These are phyloP conservation scores for Epinephelus coioides DNA, from an alignment of 2,797 vertebrate genomes.

Conservation along the genomic window DNA sequence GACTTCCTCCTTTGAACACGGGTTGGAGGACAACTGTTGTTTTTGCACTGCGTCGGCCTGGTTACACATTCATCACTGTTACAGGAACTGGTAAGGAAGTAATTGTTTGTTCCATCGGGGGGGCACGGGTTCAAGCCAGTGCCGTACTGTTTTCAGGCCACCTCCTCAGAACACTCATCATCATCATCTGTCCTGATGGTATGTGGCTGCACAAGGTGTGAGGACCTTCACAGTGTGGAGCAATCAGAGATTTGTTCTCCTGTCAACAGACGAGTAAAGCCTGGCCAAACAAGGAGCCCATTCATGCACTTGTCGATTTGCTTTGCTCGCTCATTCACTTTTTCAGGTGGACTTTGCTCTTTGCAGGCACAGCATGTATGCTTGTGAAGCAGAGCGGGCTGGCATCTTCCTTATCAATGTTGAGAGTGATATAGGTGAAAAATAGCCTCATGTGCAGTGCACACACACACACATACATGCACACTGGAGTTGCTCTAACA, in stretches of 20 bases:
- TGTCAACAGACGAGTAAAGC: slow-evolving; percentile 66
- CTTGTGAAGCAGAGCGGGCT: slow-evolving; percentile 58
- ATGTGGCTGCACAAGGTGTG: slow-evolving; percentile 55
- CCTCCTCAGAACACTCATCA: slow-evolving; percentile 41
- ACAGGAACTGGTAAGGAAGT: slow-evolving; percentile 57
- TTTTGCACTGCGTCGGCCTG: slow-evolving; percentile 23
- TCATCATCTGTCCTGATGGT: slow-evolving; percentile 52
- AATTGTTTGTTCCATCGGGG: slow-evolving; percentile 47
- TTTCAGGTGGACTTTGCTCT: slow-evolving; percentile 79
- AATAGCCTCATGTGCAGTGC: slow-evolving; percentile 36
- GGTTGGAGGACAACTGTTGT: slow-evolving; percentile 21
- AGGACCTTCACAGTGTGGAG: slow-evolving; percentile 62
- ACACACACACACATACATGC: not conserved
- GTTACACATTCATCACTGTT: slow-evolving; percentile 68
- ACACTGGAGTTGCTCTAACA: slow-evolving; percentile 18
- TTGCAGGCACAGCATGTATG: slow-evolving; percentile 59
- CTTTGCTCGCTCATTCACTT: slow-evolving; percentile 70
- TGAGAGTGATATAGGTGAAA: slow-evolving; percentile 56
- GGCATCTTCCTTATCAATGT: slow-evolving; percentile 75
- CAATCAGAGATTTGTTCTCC: slow-evolving; percentile 67
- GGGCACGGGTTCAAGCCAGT: slow-evolving; percentile 33
- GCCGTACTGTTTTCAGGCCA: slow-evolving; percentile 52
- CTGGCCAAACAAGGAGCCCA: slow-evolving; percentile 77
- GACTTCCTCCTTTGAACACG: slow-evolving; percentile 40
- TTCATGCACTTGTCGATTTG: slow-evolving; percentile 74